phyloP scores from a whole-genome alignment of 2,797 vertebrate species.

The Novumbra hubbsi region DNA sequence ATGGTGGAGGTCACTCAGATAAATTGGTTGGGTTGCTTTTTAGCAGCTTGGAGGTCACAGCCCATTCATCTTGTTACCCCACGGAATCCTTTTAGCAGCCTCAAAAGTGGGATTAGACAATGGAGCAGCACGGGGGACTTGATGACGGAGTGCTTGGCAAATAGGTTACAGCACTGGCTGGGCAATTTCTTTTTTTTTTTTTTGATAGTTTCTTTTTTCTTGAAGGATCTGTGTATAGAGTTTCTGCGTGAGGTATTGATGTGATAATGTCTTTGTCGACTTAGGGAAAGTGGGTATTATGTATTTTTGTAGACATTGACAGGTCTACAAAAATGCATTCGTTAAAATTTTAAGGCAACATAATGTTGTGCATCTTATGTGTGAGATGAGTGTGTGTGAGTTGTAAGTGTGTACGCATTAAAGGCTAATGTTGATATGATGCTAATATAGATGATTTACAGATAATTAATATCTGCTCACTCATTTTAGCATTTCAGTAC shows the following conservation, averaged over 20 bases:
- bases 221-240: conserved; percentile 47
- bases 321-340: no score
- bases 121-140: conserved; percentile 70
- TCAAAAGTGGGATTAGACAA: conserved; percentile 90
- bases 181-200: conserved; percentile 59
- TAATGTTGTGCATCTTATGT: no score
- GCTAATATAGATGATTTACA: no score
- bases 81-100: conserved; percentile 87
- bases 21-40: conserved; percentile 91
- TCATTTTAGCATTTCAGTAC: no score
- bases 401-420: no score
- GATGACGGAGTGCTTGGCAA: conserved; percentile 71
- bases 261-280: conserved; percentile 13
- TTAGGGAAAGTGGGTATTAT: neutral
- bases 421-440: no score
- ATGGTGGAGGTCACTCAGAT: conserved; percentile 80
- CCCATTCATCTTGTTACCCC: conserved; percentile 92
- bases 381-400: no score
- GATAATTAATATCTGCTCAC: no score
- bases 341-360: no score
- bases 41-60: conserved; percentile 89
- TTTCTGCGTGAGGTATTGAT: conserved; percentile 55
- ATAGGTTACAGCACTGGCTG: conserved; percentile 69
- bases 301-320: no score
- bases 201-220: conserved; percentile 45